These are phyloP conservation scores for Ganaspis brasiliensis DNA, from an alignment of 2,888 invertebrate species.

Conservation along the genomic window DNA sequence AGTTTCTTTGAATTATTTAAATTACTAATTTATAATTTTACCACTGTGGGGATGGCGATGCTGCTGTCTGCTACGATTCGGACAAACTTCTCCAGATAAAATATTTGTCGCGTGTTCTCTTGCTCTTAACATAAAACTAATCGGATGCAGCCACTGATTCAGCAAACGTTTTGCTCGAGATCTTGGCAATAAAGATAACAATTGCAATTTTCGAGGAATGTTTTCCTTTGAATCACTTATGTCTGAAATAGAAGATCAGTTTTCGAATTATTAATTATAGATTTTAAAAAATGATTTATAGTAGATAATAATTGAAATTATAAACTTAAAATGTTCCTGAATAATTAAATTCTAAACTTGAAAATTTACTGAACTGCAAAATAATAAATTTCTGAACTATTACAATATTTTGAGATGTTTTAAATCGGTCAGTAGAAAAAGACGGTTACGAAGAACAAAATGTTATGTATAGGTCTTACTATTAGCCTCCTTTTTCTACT, in stretches of 20 bases:
- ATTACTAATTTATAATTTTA: conserved; percentile 46
- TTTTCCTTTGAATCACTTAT: conserved; percentile 82
- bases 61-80: conserved; percentile 75
- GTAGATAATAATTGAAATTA: neutral
- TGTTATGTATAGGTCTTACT: no score
- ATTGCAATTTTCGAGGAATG: conserved; percentile 87
- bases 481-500: no score
- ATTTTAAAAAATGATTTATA: no score
- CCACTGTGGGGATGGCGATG: conserved; percentile 77
- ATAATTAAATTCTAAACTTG: no score
- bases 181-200: conserved; percentile 88
- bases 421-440: no score
- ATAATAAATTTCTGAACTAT: no score
- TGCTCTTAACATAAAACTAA: conserved; percentile 89
- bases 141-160: conserved; percentile 89
- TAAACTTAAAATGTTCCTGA: no score
- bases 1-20: conserved; percentile 10
- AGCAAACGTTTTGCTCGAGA: conserved; percentile 90
- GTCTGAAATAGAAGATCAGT: conserved; percentile 64
- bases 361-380: no score
- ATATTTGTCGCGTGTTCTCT: conserved; percentile 91
- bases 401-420: no score
- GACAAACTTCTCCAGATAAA: conserved; percentile 85
- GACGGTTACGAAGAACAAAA: no score
- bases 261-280: conserved; percentile 56